Base-by-base conservation (phyloP, 2,888 invertebrate species). In the Parapristionchus giblindavisi region DNA sequence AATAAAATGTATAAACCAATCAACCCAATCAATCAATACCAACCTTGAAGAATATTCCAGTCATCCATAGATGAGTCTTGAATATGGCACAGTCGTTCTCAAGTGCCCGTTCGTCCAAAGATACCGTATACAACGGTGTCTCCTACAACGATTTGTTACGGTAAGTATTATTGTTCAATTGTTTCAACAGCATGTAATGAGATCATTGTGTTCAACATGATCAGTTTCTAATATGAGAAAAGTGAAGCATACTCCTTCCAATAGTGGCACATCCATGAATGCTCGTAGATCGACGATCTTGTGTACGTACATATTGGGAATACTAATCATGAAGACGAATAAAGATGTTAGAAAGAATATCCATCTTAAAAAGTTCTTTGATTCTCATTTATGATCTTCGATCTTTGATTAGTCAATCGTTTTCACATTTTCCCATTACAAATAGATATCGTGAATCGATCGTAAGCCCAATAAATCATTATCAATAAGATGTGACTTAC, bases 31-130 rank as follows among this genome's bases (percentile, higher is more conserved):
- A n/a, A n/a, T n/a, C n/a, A n/a, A n/a, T n/a, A 60, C 36, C 21
- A 34, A 61, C 73, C 61, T 73, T 73, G 61, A 73, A 73, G 61
- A 52, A 73, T 2, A 73, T 51, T 8, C 73, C 73, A 2, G 73
- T 73, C n/a, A 73, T 32, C 73, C 73, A 73, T 11, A 73, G 73
- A 1, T 73, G 43, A 11, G 34, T 60, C 61, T 73, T 73, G 73
- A 73, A 73, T 32, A 73, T 60, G 32, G 34, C 38, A 17, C 73
- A 73, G 8, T 52, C 73, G 24, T 73, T 73, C n/a, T 61, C 48
- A n/a, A 73, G 43, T 4, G 73, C 73, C 11, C 60, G 52, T 21
- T 21, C 24, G n/a, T 51, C 32, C 2, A 73, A 61, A 11, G 38
- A 43, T 11, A 73, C 73, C 21, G 73, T 73, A 61, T 73, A 73